phyloP scores from a whole-genome alignment of 2,888 invertebrate genomes.

The Caenorhabditis angaria region DNA sequence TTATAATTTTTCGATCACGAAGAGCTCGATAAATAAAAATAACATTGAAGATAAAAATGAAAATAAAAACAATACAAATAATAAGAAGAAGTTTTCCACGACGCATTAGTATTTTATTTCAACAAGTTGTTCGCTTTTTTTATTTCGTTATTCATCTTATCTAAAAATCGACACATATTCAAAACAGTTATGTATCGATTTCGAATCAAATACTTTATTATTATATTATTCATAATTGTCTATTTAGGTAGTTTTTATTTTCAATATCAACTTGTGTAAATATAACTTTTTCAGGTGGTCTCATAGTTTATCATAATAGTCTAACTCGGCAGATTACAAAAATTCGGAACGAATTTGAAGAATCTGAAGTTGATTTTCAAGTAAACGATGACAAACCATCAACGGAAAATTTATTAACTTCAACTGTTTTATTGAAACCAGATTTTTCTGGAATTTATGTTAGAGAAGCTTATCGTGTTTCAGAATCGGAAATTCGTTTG shows the following conservation, averaged over 20 bases:
- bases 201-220: not conserved
- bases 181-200: not conserved
- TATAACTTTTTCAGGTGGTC: not conserved
- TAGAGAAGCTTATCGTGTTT: constrained; percentile 39
- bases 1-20: not conserved
- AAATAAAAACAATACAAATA: not conserved
- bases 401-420: constrained; percentile 2
- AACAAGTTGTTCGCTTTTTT: not conserved
- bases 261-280: not conserved
- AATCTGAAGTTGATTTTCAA: constrained; percentile 12
- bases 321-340: not conserved
- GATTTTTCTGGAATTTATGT: constrained; percentile 40
- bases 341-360: not conserved
- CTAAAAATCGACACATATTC: too few species aligned
- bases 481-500: constrained; percentile 28
- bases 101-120: not conserved
- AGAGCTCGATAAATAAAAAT: not conserved
- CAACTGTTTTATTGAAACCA: not conserved
- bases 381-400: constrained; percentile 7
- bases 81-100: not conserved
- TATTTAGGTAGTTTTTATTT: not conserved
- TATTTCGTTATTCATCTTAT: not conserved
- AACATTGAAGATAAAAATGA: not conserved
- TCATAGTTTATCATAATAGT: not conserved
- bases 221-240: not conserved